Evolutionary conservation across 2,113 vertebrate species (phyloP), one percentile per base, ranked within the genome.

Genomic region (Anser brachyrhynchus): DNA sequence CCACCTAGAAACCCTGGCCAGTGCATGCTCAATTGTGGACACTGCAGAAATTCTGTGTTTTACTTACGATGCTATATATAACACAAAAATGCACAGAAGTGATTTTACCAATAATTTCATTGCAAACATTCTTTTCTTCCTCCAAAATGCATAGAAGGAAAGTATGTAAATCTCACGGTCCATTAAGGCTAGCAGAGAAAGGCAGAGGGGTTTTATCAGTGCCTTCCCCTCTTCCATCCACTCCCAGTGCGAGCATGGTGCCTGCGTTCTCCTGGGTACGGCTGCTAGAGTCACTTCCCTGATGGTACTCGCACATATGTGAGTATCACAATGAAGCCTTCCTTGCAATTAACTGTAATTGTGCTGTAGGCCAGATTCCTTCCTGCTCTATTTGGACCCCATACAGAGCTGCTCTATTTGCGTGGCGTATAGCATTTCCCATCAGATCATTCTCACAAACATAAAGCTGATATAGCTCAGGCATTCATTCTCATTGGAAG

Each of bases 341-440:
- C 92, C 92, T 92, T 62, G 92, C 82, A 94, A 93, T 95, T 95
- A 96, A 71, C 84, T 85, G 29, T 95, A 95, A 95, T 92, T 96
- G 77, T 95, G 90, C 86, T 96, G 54, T 39, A 95, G 93, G 92
- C 87, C 95, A 93, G 75, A 96, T 96, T 92, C 90, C 92, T 94
- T 93, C 91, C 93, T 93, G 91, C 87, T 93, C 84, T 87, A 37
- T 93, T 97, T 92, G 84, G 86, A 93, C 93, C 95, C 89, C 92
- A 93, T 96, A 96, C 89, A 76, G 94, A 96, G 93, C 39, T 79
- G 67, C 88, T 92, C 89, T 75, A 54, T 97, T 94, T 94, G 73
- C 1, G 6, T 84, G 87, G 92, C 89, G 87, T 84, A 79, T 87
- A 89, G 76, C 70, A 75, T 87, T 93, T 91, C 78, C 87, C 95